A percentile compares a stretch with the other conserved stretches of the same genome.
These are phyloP conservation scores for Drosophila sordidula DNA, from an alignment of 2,888 invertebrate genomes.

Conservation along the genomic window DNA sequence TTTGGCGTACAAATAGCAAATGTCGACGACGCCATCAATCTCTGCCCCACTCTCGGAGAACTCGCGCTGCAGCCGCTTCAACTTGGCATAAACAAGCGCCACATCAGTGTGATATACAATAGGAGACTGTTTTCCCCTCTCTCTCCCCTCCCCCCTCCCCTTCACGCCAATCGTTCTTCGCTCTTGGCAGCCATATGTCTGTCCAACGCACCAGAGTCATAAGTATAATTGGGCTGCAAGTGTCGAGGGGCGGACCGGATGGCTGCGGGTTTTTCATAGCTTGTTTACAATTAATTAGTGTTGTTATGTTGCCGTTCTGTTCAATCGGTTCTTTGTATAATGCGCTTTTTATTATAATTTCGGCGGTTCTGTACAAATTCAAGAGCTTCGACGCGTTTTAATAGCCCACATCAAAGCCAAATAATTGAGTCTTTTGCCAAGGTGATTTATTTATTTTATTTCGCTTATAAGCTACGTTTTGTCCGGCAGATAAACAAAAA, in stretches of 20 bases:
- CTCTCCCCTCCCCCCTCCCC: neutral
- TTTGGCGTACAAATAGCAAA: slow-evolving; percentile 61
- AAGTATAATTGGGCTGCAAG: slow-evolving; percentile 36
- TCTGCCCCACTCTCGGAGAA: slow-evolving; percentile 32
- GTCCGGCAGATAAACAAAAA: neutral
- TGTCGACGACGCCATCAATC: slow-evolving; percentile 62
- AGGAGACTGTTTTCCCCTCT: neutral
- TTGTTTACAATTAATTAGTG: slow-evolving; percentile 75
- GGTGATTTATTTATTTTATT: neutral
- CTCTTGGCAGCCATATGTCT: slow-evolving; percentile 28
- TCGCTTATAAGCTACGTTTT: neutral
- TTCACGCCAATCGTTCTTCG: neutral
- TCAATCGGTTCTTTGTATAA: slow-evolving; percentile 52
- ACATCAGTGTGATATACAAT: slow-evolving; percentile 17
- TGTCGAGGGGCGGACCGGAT: neutral
- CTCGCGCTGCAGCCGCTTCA: slow-evolving; percentile 21
- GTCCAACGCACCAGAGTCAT: slow-evolving; percentile 8
- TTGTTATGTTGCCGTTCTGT: slow-evolving; percentile 63
- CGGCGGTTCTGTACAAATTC: neutral
- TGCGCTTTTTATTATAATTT: slow-evolving; percentile 3
- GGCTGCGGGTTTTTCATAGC: slow-evolving; percentile 54
- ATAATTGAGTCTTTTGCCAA: neutral
- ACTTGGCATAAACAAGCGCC: slow-evolving; percentile 35
- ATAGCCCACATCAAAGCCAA: slow-evolving; percentile 18
- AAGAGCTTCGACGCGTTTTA: slow-evolving; percentile 3